A percentile compares a stretch with the other conserved stretches of the same genome.
phyloP scores from a whole-genome alignment of 2,113 vertebrate genomes.

The Mola mola region DNA sequence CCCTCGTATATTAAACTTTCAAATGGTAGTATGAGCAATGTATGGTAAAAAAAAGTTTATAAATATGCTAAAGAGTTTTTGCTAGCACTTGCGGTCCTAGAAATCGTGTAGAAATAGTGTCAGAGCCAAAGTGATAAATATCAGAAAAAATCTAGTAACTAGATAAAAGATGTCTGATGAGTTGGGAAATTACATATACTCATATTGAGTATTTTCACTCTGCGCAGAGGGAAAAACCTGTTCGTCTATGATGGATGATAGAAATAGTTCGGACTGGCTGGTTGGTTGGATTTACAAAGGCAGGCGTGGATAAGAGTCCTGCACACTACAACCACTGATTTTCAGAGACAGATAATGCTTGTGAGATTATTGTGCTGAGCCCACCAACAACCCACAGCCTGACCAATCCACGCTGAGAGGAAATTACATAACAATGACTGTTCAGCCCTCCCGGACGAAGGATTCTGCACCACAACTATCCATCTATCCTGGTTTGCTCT shows the following conservation, averaged over 20 bases:
- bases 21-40: no score
- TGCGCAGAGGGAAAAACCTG: slow-evolving; percentile 7
- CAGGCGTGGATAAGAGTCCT: slow-evolving; percentile 41
- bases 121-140: not conserved
- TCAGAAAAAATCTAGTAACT: no score
- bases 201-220: not conserved
- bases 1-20: no score
- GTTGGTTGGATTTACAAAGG: slow-evolving; percentile 33
- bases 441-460: slow-evolving; percentile 47
- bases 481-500: slow-evolving; percentile 23
- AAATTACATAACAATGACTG: slow-evolving; percentile 72
- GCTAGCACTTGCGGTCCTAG: no score
- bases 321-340: slow-evolving; percentile 50
- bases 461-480: slow-evolving; percentile 50
- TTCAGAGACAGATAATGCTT: slow-evolving; percentile 62
- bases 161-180: slow-evolving; percentile 6
- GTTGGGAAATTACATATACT: slow-evolving; percentile 1
- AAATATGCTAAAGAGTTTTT: no score
- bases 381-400: slow-evolving; percentile 57
- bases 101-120: no score
- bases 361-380: slow-evolving; percentile 65
- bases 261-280: slow-evolving; percentile 25
- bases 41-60: no score
- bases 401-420: slow-evolving; percentile 56
- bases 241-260: slow-evolving; percentile 19